Base-by-base conservation (phyloP, 1,140 invertebrate genomes). In the Meloidogyne exigua region DNA sequence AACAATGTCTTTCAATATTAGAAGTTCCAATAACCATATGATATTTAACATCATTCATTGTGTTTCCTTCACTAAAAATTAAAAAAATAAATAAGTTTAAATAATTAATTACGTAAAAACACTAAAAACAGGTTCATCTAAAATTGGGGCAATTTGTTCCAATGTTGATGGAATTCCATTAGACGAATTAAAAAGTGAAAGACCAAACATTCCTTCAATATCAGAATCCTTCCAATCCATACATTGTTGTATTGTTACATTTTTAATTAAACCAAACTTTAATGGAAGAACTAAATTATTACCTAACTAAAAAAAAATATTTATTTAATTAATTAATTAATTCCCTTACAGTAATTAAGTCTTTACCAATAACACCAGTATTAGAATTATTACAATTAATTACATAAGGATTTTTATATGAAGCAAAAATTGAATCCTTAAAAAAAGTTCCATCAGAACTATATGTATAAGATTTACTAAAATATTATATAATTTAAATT, bases 161-260 rank as follows among this genome's bases (percentile, higher is more conserved):
- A 57, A 57, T n/a, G 49, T 57, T 57, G 49, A 57, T n/a, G 49
- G 49, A 57, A 57, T 57, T 57, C 49, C 49, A 57, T 57, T 57
- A 9, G 49, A 57, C 4, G 49, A 57, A 57, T 57, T n/a, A 57
- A 57, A 57, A 57, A 57, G 49, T 9, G 49, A 18, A 7, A 57
- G 21, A n/a, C 49, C 49, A 57, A 57, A 57, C 49, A 57, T 57
- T 57, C 49, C 49, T n/a, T 57, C 49, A 57, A 57, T 57, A 57
- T 57, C 49, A n/a, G 49, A 57, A 57, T 57, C 49, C 9, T 57
- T 57, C 49, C 49, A 57, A 57, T 57, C 49, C 49, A 57, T 57
- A 57, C 49, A 57, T 57, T 57, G 49, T n/a, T 57, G 49, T 7
- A 57, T 57, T 57, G 49, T 57, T 57, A 57, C 49, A 57, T 57